A percentile compares a stretch with the other conserved stretches of the same genome.
Conservation (phyloP, 2,113 vertebrate genomes). For the Elachura formosa region DNA sequence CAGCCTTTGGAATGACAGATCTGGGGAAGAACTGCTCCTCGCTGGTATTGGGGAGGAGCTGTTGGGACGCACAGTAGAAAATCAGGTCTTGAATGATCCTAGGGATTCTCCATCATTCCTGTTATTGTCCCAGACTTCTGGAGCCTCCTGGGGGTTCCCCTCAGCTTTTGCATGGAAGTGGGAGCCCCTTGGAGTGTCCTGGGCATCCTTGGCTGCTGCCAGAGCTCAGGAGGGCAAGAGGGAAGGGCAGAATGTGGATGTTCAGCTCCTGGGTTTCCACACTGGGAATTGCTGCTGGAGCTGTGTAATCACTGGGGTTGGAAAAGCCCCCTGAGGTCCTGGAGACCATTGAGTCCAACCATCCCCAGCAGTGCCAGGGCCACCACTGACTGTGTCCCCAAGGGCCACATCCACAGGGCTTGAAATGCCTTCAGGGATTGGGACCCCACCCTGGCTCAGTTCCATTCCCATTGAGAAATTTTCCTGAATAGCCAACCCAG, state of each 20-base stretch:
- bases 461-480: background rate
- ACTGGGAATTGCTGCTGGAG: background rate
- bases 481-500: accelerated
- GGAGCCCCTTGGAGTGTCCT: accelerated
- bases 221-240: no score
- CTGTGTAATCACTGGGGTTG: background rate
- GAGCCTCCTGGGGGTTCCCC: background rate
- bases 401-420: background rate
- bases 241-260: background rate
- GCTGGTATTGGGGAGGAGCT: background rate
- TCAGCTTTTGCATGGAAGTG: background rate
- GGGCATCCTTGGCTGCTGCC: accelerated
- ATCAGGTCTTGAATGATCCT: background rate
- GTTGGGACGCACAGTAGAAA: background rate
- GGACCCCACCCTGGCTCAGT: background rate
- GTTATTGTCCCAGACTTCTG: background rate
- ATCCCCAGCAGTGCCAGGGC: background rate
- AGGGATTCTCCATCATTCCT: accelerated
- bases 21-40: background rate
- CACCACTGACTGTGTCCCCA: accelerated
- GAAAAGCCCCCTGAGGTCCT: background rate
- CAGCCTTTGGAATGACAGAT: background rate
- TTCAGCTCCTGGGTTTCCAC: accelerated
- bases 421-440: background rate
- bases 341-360: accelerated